phyloP scores from a whole-genome alignment of 2,797 vertebrate genomes.

The Arnoldichthys spilopterus region DNA sequence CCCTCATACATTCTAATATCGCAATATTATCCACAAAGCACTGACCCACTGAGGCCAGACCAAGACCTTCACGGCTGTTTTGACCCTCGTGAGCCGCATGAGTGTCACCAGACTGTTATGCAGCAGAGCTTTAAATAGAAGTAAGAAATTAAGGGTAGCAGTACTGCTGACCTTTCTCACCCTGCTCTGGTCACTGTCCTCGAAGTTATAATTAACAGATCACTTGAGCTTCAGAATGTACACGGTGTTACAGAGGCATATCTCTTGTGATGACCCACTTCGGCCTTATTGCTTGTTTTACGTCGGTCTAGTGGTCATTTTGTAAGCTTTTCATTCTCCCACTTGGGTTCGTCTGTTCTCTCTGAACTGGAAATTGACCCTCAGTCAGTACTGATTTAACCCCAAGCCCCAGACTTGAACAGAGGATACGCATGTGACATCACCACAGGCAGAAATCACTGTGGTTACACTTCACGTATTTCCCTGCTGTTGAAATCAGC shows the following conservation, averaged over 20 bases:
- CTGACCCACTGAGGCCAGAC: conserved; percentile 25
- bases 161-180: neutral
- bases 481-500: no score
- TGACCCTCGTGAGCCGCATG: neutral
- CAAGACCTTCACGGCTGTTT: conserved; percentile 2
- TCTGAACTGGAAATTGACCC: neutral
- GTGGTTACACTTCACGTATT: no score
- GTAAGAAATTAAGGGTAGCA: conserved; percentile 3
- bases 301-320: neutral
- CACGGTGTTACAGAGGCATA: neutral
- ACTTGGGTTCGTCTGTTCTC: neutral
- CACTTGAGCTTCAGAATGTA: neutral
- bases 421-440: no score
- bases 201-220: neutral
- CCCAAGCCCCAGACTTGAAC: no score
- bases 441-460: no score
- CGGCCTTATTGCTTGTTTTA: neutral
- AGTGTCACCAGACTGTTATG: neutral
- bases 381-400: neutral
- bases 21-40: conserved; percentile 38
- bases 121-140: neutral
- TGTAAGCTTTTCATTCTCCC: no score
- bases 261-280: neutral
- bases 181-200: neutral
- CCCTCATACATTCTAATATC: conserved; percentile 47